Percentiles rank a stretch among this genome's conserved stretches.
These are phyloP conservation scores for Syrista parreyssii DNA, from an alignment of 2,888 invertebrate species.

Conservation along the genomic window DNA sequence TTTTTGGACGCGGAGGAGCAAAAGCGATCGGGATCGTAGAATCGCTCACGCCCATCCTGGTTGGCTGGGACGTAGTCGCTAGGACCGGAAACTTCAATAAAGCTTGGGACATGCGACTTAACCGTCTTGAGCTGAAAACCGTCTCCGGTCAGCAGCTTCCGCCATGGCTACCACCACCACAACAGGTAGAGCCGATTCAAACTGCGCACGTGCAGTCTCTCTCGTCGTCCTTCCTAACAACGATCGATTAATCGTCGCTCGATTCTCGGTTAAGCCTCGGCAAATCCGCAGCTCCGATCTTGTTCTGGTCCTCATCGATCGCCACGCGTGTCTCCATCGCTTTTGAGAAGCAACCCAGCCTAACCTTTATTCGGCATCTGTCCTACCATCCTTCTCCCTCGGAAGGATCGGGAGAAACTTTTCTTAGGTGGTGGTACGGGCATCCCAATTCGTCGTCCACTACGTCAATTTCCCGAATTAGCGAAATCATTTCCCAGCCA, in stretches of 20 bases:
- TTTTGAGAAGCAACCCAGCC: not conserved
- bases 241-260: constrained; percentile 47
- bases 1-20: accelerated
- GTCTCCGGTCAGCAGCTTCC: constrained; percentile 50
- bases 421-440: not conserved
- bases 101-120: constrained; percentile 52
- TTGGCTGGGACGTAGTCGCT: constrained; percentile 28
- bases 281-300: not conserved
- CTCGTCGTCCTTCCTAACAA: constrained; percentile 31
- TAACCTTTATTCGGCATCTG: not conserved
- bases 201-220: constrained; percentile 51
- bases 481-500: constrained; percentile 48
- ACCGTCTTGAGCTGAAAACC: constrained; percentile 47
- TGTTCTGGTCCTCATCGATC: not conserved
- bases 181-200: constrained; percentile 23
- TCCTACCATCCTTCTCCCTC: not conserved
- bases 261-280: constrained; percentile 11
- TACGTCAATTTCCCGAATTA: constrained; percentile 53
- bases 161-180: not conserved
- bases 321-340: not conserved
- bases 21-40: too few species aligned
- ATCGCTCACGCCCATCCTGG: not conserved
- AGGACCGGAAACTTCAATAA: constrained; percentile 65
- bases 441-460: constrained; percentile 41
- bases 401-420: constrained; percentile 25